These are phyloP conservation scores for Allygus modestus DNA, from an alignment of 2,888 invertebrate species.

Conservation along the genomic window DNA sequence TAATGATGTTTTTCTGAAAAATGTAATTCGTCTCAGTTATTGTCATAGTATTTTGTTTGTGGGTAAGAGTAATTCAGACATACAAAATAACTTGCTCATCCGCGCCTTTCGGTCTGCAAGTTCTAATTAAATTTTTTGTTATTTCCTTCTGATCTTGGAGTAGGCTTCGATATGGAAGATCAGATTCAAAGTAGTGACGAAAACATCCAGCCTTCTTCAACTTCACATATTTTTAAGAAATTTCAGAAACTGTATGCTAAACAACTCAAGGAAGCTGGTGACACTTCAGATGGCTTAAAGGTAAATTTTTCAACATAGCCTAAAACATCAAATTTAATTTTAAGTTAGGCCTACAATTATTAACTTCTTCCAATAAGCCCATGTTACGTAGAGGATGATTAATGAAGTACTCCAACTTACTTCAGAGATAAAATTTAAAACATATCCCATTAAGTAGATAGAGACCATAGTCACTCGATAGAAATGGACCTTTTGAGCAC, in stretches of 20 bases:
- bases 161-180: constrained; percentile 10
- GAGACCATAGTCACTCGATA: too few species aligned
- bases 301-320: too few species aligned
- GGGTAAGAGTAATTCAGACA: background rate
- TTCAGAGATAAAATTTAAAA: too few species aligned
- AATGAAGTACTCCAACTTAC: too few species aligned
- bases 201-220: background rate
- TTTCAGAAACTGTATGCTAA: constrained; percentile 24
- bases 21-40: too few species aligned
- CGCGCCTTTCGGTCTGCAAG: background rate
- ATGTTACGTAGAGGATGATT: too few species aligned
- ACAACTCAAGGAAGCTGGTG: constrained; percentile 33
- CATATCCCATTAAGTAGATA: too few species aligned
- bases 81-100: background rate
- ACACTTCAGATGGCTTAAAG: constrained; percentile 31
- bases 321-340: too few species aligned
- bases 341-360: too few species aligned
- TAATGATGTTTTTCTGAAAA: too few species aligned
- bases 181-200: background rate
- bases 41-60: background rate
- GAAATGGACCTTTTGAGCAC: too few species aligned
- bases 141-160: background rate
- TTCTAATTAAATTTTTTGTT: background rate
- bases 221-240: background rate
- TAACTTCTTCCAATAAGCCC: too few species aligned